Percentiles rank a stretch among this genome's conserved stretches.
These are phyloP conservation scores for Corythucha ciliata DNA, from an alignment of 2,888 invertebrate genomes.

Conservation along the genomic window DNA sequence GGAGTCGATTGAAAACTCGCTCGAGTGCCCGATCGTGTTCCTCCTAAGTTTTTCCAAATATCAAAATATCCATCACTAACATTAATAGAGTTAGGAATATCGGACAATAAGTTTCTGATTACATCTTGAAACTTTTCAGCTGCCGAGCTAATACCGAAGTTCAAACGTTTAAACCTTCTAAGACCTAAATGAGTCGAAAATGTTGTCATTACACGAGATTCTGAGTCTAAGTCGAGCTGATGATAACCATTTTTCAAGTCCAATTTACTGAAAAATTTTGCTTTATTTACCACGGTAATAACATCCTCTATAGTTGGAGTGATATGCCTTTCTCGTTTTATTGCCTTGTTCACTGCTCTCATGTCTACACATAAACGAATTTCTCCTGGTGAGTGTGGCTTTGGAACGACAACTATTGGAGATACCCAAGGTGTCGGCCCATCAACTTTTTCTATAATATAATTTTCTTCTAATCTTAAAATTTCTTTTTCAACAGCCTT, in stretches of 20 bases:
- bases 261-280: slow-evolving; percentile 37
- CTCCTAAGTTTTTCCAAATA: slow-evolving; percentile 33
- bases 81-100: slow-evolving; percentile 39
- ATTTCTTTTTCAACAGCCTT: not conserved
- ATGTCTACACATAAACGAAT: slow-evolving; percentile 33
- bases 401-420: slow-evolving; percentile 1
- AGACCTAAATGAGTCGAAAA: slow-evolving; percentile 39
- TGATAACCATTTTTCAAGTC: slow-evolving; percentile 40
- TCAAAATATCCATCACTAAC: slow-evolving; percentile 37
- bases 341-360: slow-evolving; percentile 5
- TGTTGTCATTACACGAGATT: slow-evolving; percentile 39
- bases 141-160: slow-evolving; percentile 34
- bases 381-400: not conserved
- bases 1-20: slow-evolving; percentile 30
- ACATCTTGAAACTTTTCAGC: slow-evolving; percentile 42
- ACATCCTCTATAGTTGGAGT: not conserved
- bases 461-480: not conserved
- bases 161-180: not conserved
- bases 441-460: not conserved
- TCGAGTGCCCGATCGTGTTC: slow-evolving; percentile 38
- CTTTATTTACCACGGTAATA: slow-evolving; percentile 11
- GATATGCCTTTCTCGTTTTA: slow-evolving; percentile 5
- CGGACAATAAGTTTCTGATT: slow-evolving; percentile 38
- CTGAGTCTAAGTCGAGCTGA: slow-evolving; percentile 39
- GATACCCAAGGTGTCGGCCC: slow-evolving; percentile 13